These are phyloP conservation scores for Callimorpha dominula DNA, from an alignment of 2,888 invertebrate genomes.

Conservation along the genomic window DNA sequence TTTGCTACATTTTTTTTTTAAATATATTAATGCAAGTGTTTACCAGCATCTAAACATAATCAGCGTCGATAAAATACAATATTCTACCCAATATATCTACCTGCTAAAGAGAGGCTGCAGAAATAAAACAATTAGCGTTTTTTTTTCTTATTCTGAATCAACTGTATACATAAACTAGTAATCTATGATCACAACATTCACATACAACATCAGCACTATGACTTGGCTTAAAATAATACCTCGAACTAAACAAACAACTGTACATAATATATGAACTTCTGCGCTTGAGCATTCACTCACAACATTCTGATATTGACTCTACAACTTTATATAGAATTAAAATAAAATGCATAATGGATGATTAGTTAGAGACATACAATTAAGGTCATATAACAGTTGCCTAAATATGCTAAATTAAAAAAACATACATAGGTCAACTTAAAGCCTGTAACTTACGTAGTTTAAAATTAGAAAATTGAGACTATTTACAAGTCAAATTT, in stretches of 20 bases:
- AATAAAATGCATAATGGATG: slow-evolving; percentile 47
- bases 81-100: too few relatives aligned
- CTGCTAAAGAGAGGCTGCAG: too few relatives aligned
- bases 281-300: slow-evolving; percentile 42
- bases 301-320: slow-evolving; percentile 46
- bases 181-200: slow-evolving; percentile 23
- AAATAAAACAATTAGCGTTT: too few relatives aligned
- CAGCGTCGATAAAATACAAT: too few relatives aligned
- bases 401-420: background rate
- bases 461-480: background rate
- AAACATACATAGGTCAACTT: background rate
- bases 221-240: slow-evolving; percentile 44
- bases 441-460: background rate
- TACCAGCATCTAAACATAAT: background rate
- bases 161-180: background rate
- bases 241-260: slow-evolving; percentile 47
- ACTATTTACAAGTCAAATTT: too few relatives aligned
- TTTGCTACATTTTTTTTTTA: background rate
- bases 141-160: too few relatives aligned
- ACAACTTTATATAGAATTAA: slow-evolving; percentile 32
- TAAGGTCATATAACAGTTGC: background rate
- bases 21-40: background rate
- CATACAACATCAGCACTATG: slow-evolving; percentile 45
- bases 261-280: slow-evolving; percentile 53
- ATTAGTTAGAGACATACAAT: background rate